Evolutionary conservation across 2,888 invertebrate genomes (phyloP), one percentile per base, ranked within the genome.

Genomic region (Magallana nippona): DNA sequence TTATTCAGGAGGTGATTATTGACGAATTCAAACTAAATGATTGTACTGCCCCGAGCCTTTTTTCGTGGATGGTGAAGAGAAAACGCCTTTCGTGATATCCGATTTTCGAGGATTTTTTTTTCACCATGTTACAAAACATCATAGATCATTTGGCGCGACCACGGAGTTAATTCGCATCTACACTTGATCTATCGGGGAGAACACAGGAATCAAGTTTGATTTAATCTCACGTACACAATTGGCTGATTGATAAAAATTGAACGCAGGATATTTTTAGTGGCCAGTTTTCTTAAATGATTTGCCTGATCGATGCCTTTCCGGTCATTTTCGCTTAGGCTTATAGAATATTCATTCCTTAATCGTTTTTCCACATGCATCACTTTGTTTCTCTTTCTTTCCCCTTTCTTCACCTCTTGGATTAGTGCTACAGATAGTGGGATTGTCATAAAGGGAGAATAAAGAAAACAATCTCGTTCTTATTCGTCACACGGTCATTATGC

Each of bases 81-180:
- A 71, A 22, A 32, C 71, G 27, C 60, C 19, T 60, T 71, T 71
- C 71, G 71, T 71, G 71, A 71, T 71, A 71, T 71, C 32, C 71
- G 0, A 71, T 32, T 27, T 71, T 71, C 27, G 13, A 15, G 13
- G 8, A 44, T 32, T 32, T 10, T 10, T 27, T 71, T 71, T 32
- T 27, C 71, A 17, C 71, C 71, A 27, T 11, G 71, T 22, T 71
- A 71, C 71, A 22, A 71, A 44, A 71, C 27, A 71, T 5, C 32
- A 71, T 71, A 71, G 32, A 71, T 71, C 71, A 71, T 71, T 63
- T 71, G 71, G 71, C 71, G 71, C 32, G 71, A 71, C 71, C 71
- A 5, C 71, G 15, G 19, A 71, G 71, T 71, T 15, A 71, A 71
- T 71, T 71, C 71, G 32, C 71, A 71, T 71, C 71, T 71, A 27